These are phyloP conservation scores for Blomia tropicalis DNA, from an alignment of 2,888 invertebrate species.

Conservation along the genomic window DNA sequence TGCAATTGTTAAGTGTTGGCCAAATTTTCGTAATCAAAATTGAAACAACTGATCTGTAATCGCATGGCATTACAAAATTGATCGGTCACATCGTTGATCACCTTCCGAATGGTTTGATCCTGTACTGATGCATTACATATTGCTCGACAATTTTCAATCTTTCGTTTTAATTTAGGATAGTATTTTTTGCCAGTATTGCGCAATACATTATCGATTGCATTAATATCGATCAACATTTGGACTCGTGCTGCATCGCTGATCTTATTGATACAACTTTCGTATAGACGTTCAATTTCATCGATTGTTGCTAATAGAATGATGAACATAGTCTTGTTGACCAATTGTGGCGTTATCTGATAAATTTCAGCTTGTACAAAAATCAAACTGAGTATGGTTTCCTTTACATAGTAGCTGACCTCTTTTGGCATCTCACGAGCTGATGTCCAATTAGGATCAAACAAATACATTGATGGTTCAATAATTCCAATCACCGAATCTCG, in stretches of 20 bases:
- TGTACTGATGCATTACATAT: neutral
- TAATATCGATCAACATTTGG: constrained; percentile 24
- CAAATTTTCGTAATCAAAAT: constrained; percentile 41
- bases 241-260: constrained; percentile 22
- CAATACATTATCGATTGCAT: constrained; percentile 21
- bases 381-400: constrained; percentile 40
- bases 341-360: constrained; percentile 36
- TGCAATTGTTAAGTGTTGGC: too few species aligned
- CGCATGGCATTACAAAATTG: constrained; percentile 36
- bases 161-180: neutral
- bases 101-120: constrained; percentile 14
- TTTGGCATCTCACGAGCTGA: constrained; percentile 4
- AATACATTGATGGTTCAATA: constrained; percentile 86
- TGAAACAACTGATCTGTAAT: constrained; percentile 37
- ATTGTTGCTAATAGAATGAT: constrained; percentile 61
- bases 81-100: constrained; percentile 34
- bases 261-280: constrained; percentile 49
- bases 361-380: constrained; percentile 42
- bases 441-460: constrained; percentile 16
- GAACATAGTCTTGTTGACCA: constrained; percentile 25
- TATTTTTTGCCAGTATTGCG: constrained; percentile 17
- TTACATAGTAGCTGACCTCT: constrained; percentile 70
- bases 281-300: constrained; percentile 73
- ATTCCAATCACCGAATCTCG: constrained; percentile 87
- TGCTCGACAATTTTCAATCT: constrained; percentile 9